A percentile compares a stretch with the other conserved stretches of the same genome.
Conservation (phyloP, 2,797 vertebrate genomes). For the Chaenodraco wilsoni region DNA sequence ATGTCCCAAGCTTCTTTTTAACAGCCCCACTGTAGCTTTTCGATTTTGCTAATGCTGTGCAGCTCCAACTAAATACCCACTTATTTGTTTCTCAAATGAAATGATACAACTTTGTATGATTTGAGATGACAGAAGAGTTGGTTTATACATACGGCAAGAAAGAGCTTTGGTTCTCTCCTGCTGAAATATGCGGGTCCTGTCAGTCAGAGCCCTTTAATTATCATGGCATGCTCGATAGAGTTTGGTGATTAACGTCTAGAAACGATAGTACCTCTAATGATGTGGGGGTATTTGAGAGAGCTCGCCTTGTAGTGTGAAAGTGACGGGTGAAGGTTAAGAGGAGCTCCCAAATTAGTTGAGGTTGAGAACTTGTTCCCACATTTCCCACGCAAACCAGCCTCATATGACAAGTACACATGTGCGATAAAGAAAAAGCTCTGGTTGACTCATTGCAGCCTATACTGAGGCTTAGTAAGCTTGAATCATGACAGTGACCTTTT, state of each 20-base stretch:
- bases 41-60: constrained; percentile 14
- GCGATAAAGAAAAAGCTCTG: neutral
- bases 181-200: constrained; percentile 9
- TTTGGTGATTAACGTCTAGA: constrained; percentile 39
- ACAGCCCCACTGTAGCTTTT: constrained; percentile 27
- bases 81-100: constrained; percentile 2
- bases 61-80: constrained; percentile 3
- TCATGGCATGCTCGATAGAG: constrained; percentile 31
- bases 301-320: constrained; percentile 4
- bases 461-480: constrained; percentile 48
- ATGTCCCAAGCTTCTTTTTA: constrained; percentile 31
- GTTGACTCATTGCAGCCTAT: constrained; percentile 46
- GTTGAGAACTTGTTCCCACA: neutral
- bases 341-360: neutral
- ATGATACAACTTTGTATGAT: neutral
- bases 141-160: neutral
- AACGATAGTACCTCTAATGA: constrained; percentile 30
- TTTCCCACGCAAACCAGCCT: neutral
- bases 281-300: constrained; percentile 24
- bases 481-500: constrained; percentile 68
- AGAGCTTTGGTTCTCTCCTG: neutral
- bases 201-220: constrained; percentile 50
- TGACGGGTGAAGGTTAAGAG: constrained; percentile 14
- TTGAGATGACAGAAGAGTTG: constrained; percentile 13
- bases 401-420: constrained; percentile 10